Conservation (phyloP, 2,113 vertebrate species). For the Mormoops blainvillei region DNA sequence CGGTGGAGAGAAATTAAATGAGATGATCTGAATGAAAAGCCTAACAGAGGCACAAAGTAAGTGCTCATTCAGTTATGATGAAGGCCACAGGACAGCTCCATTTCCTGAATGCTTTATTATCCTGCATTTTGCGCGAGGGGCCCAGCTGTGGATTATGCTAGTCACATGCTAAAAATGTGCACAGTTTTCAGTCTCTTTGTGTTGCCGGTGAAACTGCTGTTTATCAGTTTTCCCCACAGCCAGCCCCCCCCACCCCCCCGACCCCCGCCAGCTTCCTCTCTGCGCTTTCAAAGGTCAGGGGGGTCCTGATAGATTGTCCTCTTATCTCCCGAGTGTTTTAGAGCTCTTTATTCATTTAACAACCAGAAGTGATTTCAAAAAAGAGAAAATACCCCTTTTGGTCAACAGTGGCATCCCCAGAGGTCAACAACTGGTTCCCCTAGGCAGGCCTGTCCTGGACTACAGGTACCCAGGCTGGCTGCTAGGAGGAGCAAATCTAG, state of each 20-base stretch:
- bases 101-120: not conserved
- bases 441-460: not conserved
- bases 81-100: not conserved
- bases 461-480: not conserved
- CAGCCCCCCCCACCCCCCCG: not conserved
- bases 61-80: not conserved
- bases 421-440: not conserved
- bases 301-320: not conserved
- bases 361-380: not conserved
- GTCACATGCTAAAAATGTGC: slow-evolving; percentile 58
- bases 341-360: not conserved
- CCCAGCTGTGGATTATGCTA: slow-evolving; percentile 35
- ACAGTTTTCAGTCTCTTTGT: slow-evolving; percentile 56
- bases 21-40: not conserved
- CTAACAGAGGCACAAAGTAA: too few relatives aligned
- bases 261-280: slow-evolving; percentile 19
- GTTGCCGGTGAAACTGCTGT: not conserved
- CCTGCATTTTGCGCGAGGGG: not conserved
- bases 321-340: not conserved
- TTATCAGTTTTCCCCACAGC: not conserved
- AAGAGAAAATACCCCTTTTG: not conserved
- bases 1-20: not conserved
- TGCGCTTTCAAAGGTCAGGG: slow-evolving; percentile 50
- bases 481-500: not conserved
- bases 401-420: not conserved